Conservation (phyloP, 2,113 vertebrate genomes). For the Rhagologus leucostigma region DNA sequence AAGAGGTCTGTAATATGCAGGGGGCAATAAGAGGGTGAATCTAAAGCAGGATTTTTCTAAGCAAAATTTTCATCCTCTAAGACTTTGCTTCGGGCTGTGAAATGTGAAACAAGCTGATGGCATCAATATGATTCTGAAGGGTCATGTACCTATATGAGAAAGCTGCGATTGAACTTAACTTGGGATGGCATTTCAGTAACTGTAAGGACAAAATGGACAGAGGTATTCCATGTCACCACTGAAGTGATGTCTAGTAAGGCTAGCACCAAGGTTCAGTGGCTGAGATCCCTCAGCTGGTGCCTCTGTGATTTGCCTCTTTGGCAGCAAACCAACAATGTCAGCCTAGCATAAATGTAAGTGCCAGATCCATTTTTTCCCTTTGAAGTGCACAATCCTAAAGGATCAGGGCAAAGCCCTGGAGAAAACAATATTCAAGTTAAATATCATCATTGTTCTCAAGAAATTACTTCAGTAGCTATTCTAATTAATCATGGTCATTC, state of each 20-base stretch:
- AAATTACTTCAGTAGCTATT: neutral
- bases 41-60: neutral
- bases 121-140: neutral
- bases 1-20: neutral
- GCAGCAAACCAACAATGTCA: neutral
- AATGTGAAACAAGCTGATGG: neutral
- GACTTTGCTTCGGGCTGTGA: neutral
- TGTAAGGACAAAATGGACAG: neutral
- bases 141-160: neutral
- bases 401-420: neutral
- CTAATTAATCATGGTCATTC: neutral
- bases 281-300: neutral
- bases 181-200: neutral
- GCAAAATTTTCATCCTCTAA: neutral
- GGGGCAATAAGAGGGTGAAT: neutral
- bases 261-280: neutral
- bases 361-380: neutral
- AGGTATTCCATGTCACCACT: neutral
- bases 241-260: neutral
- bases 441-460: neutral
- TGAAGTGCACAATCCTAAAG: neutral
- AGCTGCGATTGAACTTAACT: neutral
- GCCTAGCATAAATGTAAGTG: neutral
- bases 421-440: constrained; percentile 4
- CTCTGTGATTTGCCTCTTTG: neutral